Evolutionary conservation across 1,140 invertebrate species (phyloP).

Genomic region (Neodiprion fabricii): DNA sequence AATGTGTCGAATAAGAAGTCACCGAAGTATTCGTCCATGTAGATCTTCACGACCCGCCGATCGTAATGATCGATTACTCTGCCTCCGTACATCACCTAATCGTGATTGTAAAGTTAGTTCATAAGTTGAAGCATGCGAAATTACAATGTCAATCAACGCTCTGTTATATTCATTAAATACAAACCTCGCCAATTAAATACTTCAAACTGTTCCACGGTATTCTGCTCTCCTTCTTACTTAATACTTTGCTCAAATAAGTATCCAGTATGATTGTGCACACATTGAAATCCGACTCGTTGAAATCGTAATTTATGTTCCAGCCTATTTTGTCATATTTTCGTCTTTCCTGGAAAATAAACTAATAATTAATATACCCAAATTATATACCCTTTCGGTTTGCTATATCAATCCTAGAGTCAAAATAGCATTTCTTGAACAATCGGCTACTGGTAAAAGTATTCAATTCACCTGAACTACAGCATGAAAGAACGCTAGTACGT

Average conservation of each 20-base stretch:
- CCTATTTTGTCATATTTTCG: slow-evolving; percentile 92
- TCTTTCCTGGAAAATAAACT: slow-evolving; percentile 69
- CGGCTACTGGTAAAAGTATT: slow-evolving; percentile 20
- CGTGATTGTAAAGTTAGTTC: slow-evolving; percentile 16
- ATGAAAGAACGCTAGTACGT: slow-evolving; percentile 89
- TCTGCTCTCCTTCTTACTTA: slow-evolving; percentile 63
- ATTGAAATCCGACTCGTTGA: slow-evolving; percentile 90
- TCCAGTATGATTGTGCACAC: slow-evolving; percentile 84
- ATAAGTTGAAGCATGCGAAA: not conserved
- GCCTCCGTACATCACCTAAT: slow-evolving; percentile 90
- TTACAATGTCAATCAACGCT: not conserved
- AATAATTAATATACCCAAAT: not conserved
- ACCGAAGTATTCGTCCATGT: slow-evolving; percentile 94
- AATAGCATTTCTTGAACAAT: slow-evolving; percentile 17
- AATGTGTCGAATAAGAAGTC: slow-evolving; percentile 91
- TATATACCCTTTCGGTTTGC: not conserved
- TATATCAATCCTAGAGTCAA: not conserved
- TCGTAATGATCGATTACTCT: slow-evolving; percentile 90
- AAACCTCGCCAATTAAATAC: slow-evolving; percentile 88
- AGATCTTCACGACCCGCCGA: slow-evolving; percentile 81
- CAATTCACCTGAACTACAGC: slow-evolving; percentile 79
- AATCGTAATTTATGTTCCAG: slow-evolving; percentile 93
- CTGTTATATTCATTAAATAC: slow-evolving; percentile 23
- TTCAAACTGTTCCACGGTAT: slow-evolving; percentile 90
- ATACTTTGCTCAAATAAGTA: slow-evolving; percentile 79